Percentiles rank a stretch among this genome's conserved stretches.
These are phyloP conservation scores for Sinopyrophorus schimmeli DNA, from an alignment of 2,888 invertebrate species.

Conservation along the genomic window DNA sequence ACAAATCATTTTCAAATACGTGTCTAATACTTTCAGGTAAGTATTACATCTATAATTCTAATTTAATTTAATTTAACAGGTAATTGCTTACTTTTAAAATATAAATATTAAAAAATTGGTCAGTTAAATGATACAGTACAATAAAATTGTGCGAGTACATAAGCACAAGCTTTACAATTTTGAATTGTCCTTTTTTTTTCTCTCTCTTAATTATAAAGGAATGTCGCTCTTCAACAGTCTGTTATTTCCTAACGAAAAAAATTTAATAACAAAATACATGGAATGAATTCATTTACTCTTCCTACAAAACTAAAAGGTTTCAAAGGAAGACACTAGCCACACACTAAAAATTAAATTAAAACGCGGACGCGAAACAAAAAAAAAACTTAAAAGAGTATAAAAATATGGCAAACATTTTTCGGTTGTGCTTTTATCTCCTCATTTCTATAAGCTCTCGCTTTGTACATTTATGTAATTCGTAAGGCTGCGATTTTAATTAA, in stretches of 20 bases:
- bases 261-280: background rate
- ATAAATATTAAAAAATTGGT: constrained; percentile 27
- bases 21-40: constrained; percentile 22
- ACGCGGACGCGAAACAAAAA: background rate
- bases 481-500: constrained; percentile 16
- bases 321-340: background rate
- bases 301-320: background rate
- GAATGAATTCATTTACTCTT: background rate
- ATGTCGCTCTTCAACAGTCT: constrained; percentile 24
- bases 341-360: constrained; percentile 7
- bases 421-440: constrained; percentile 20
- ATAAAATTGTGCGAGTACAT: constrained; percentile 28
- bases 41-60: constrained; percentile 15
- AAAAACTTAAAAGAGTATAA: constrained; percentile 4
- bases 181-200: constrained; percentile 9
- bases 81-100: constrained; percentile 14
- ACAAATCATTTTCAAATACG: constrained; percentile 13
- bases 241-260: background rate
- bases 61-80: constrained; percentile 9
- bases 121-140: constrained; percentile 25
- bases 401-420: constrained; percentile 19
- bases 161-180: constrained; percentile 24
- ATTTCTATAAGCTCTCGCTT: constrained; percentile 31
- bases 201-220: constrained; percentile 11
- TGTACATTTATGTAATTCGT: constrained; percentile 24